These are phyloP conservation scores for Scalopus aquaticus DNA, from an alignment of 2,113 vertebrate species.

Conservation along the genomic window DNA sequence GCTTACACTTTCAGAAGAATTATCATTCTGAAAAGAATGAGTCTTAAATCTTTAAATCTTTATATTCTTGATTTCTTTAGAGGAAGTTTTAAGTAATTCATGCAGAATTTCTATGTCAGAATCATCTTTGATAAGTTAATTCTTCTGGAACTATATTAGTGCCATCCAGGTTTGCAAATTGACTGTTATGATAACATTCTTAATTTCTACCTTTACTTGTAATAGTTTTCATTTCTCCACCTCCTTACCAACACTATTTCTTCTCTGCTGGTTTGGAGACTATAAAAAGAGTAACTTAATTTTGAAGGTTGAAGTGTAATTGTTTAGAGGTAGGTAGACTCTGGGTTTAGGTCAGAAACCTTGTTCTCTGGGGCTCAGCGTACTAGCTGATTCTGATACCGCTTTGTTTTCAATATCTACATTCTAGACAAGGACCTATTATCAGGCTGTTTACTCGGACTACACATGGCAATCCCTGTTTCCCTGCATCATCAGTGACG, in stretches of 20 bases:
- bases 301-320: not conserved
- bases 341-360: not conserved
- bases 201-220: not conserved
- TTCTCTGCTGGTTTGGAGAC: conserved; percentile 42
- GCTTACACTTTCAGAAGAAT: not conserved
- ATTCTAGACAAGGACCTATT: not conserved
- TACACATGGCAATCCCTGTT: not conserved
- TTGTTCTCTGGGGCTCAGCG: not conserved
- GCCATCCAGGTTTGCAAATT: not conserved
- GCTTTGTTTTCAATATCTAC: not conserved
- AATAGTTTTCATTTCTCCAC: not conserved
- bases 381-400: too few species aligned
- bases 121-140: not conserved
- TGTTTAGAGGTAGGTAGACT: not conserved
- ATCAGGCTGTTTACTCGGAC: not conserved
- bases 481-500: not conserved
- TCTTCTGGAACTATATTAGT: not conserved
- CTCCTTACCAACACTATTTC: not conserved
- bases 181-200: not conserved
- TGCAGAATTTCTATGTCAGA: not conserved
- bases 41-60: not conserved
- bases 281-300: not conserved
- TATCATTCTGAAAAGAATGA: not conserved
- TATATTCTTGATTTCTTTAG: not conserved
- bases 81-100: not conserved